phyloP scores from a whole-genome alignment of 2,888 invertebrate species.

The Carcina quercana region DNA sequence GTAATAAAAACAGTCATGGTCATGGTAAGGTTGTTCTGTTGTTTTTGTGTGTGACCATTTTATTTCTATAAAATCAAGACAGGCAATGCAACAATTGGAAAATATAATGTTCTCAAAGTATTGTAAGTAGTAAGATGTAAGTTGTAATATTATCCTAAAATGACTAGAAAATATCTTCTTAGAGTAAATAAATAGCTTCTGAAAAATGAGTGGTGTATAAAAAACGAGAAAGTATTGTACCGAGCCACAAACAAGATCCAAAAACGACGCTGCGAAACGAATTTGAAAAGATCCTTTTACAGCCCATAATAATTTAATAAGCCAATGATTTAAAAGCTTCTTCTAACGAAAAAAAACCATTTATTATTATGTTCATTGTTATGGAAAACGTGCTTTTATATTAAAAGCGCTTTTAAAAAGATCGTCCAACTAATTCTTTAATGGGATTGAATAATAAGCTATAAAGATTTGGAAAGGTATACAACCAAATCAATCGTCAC shows the following conservation, averaged over 20 bases:
- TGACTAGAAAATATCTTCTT: not conserved
- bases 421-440: slow-evolving; percentile 60
- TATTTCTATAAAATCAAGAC: no score
- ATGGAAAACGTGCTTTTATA: slow-evolving; percentile 63
- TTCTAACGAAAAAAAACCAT: slow-evolving; percentile 43
- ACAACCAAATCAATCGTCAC: slow-evolving; percentile 25
- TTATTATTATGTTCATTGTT: slow-evolving; percentile 57
- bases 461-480: slow-evolving; percentile 65
- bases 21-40: no score
- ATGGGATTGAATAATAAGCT: slow-evolving; percentile 67
- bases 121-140: not conserved
- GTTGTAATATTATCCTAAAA: not conserved
- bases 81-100: no score
- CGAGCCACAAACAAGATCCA: not conserved
- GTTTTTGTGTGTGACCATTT: no score
- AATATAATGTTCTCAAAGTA: not conserved
- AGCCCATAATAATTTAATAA: slow-evolving; percentile 52
- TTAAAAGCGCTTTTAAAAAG: slow-evolving; percentile 55
- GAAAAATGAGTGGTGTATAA: no score
- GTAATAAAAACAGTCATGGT: no score
- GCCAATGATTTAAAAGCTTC: slow-evolving; percentile 45
- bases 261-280: slow-evolving; percentile 14
- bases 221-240: not conserved
- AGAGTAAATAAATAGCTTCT: no score
- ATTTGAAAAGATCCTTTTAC: slow-evolving; percentile 36